Evolutionary conservation across 2,797 vertebrate genomes (phyloP), one percentile per base, ranked within the genome.

Genomic region (Sebastes matsubarae): DNA sequence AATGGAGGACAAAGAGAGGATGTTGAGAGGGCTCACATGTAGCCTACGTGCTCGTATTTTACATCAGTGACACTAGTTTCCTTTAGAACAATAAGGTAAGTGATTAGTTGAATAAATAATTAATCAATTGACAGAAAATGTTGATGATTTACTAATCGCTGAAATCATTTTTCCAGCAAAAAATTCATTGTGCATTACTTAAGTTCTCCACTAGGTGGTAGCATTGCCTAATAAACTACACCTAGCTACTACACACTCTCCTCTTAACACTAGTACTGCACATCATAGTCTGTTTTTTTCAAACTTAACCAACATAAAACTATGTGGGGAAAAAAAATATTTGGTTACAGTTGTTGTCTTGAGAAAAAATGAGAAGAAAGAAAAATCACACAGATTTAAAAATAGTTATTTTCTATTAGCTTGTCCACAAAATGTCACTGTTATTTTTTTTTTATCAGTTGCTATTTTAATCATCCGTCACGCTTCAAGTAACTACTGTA

Each of bases 161-260:
- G 12, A 38, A 38, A 38, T 38, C 2, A 38, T 38, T 38, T 38
- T 36, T 36, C n/a, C 30, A 36, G 14, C 5, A 57, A 22, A 54
- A 18, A 34, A 24, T 10, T 14, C 0, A 18, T 9, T 68, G 0
- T 65, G 24, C 42, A 78, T 16, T 84, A 46, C 8, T 2, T 1
- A 20, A 25, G 0, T 1, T n/a, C 2, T 72, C 76, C 93, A 92
- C 83, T 36, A 89, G 87, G 46, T 81, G 91, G 90, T n/a, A 34
- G 24, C 55, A 81, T 4, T 66, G 71, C 4, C 30, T 18, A n/a
- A 73, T 58, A 82, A 79, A 50, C 2, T 8, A 12, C 2, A 4
- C 18, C 8, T 1, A 1, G 11, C 38, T 42, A 3, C 3, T 50
- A 24, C 9, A 50, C 10, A n/a, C 5, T 8, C 8, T 18, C 8